A percentile compares a stretch with the other conserved stretches of the same genome.
phyloP scores from a whole-genome alignment of 2,797 vertebrate genomes.

The Pseudomugil gertrudae region DNA sequence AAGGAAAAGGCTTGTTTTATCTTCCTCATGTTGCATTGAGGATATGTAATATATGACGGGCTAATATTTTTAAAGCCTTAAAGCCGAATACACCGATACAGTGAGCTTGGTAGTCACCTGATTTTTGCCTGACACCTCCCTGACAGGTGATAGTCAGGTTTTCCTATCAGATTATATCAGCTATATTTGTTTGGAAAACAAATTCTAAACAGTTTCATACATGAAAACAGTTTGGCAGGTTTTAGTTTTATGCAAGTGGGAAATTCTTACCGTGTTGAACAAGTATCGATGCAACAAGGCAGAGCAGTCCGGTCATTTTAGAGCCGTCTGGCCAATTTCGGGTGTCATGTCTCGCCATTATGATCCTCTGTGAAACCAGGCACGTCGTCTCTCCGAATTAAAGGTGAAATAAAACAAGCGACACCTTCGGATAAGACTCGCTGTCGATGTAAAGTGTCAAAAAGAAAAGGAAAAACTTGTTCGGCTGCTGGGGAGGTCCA shows the following conservation, averaged over 20 bases:
- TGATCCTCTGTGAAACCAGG: constrained; percentile 37
- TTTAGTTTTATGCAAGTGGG: constrained; percentile 5
- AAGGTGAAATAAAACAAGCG: neutral
- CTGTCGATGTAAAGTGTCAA: constrained; percentile 27
- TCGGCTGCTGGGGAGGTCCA: constrained; percentile 33
- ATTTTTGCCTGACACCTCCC: constrained; percentile 25
- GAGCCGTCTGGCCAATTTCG: constrained; percentile 49
- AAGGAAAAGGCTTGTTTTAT: rapidly evolving
- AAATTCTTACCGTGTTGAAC: constrained; percentile 71
- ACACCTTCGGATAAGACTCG: constrained; percentile 17
- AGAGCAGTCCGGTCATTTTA: constrained; percentile 62
- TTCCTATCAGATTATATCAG: neutral
- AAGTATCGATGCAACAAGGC: constrained; percentile 56
- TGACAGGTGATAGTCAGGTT: constrained; percentile 46
- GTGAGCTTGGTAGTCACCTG: constrained; percentile 43
- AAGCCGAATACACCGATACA: neutral
- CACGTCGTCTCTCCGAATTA: constrained; percentile 29
- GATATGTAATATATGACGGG: neutral
- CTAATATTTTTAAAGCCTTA: neutral
- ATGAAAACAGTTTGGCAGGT: neutral
- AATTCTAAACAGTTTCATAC: neutral
- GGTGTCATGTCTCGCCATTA: constrained; percentile 70
- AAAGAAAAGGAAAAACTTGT: constrained; percentile 52
- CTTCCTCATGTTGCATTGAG: neutral
- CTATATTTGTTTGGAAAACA: neutral